These are phyloP conservation scores for Pristionchus arcanus DNA, from an alignment of 2,888 invertebrate species.

Conservation along the genomic window DNA sequence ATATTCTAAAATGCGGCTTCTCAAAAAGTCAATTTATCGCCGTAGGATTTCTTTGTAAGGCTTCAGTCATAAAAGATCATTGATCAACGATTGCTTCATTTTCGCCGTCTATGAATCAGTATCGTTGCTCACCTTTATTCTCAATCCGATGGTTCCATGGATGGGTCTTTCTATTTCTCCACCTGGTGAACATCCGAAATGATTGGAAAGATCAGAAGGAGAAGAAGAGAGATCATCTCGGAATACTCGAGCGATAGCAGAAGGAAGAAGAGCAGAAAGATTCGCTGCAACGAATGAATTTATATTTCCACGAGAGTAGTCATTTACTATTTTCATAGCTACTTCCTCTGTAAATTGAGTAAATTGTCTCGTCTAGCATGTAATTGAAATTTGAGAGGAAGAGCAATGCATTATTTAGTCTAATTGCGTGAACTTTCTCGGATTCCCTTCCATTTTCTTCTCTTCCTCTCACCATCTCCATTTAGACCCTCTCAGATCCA, in stretches of 20 bases:
- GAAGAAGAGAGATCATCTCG: conserved; percentile 20
- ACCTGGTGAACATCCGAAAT: conserved; percentile 55
- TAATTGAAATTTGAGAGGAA: background rate
- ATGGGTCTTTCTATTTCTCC: background rate
- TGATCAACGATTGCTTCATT: background rate
- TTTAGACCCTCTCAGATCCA: conserved; percentile 21
- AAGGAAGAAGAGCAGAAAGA: conserved; percentile 27
- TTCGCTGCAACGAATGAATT: conserved; percentile 17
- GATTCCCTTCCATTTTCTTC: background rate
- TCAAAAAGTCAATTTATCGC: background rate
- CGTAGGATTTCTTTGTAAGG: background rate
- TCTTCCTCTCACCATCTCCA: background rate
- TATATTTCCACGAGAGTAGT: no score
- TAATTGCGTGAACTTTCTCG: conserved; percentile 1
- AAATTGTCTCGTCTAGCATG: background rate
- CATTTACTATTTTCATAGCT: no score
- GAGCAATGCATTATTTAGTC: background rate
- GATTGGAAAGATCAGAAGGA: conserved; percentile 49
- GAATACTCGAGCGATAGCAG: conserved; percentile 51
- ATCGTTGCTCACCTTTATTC: background rate
- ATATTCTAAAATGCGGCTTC: no score
- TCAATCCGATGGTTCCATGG: conserved; percentile 7
- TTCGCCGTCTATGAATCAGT: background rate
- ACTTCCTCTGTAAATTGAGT: background rate
- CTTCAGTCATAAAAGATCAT: background rate